These are phyloP conservation scores for Cisticola juncidis DNA, from an alignment of 2,113 vertebrate species.

Conservation along the genomic window DNA sequence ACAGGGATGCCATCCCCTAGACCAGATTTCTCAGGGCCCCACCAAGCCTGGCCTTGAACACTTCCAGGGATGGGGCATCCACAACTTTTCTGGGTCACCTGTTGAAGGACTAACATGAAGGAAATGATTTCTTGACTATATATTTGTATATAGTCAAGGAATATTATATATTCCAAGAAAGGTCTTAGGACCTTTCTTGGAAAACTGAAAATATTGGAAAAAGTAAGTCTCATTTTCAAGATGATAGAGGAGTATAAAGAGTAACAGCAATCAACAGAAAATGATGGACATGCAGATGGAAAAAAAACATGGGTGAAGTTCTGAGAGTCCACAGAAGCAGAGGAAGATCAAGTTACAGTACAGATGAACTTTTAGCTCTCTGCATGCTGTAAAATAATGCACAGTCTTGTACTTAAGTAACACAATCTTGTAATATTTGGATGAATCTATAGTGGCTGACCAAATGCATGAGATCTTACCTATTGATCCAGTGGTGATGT, in stretches of 20 bases:
- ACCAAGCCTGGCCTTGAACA: background rate
- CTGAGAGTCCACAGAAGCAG: background rate
- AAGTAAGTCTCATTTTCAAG: background rate
- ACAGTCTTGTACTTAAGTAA: background rate
- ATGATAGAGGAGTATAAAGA: background rate
- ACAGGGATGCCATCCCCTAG: background rate
- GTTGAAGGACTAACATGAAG: background rate
- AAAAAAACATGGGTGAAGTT: rapidly evolving
- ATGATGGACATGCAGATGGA: background rate
- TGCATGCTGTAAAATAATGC: background rate
- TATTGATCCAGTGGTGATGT: background rate
- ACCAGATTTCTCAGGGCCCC: background rate
- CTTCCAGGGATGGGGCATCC: background rate
- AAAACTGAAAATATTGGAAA: background rate
- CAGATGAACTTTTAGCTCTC: background rate
- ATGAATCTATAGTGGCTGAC: background rate
- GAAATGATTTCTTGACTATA: background rate
- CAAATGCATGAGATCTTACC: background rate
- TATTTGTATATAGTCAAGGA: background rate
- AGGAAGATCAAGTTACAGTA: background rate
- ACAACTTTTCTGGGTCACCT: background rate
- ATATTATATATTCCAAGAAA: background rate
- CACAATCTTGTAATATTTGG: background rate
- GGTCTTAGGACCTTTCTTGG: background rate
- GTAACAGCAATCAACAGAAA: background rate